Conservation (phyloP, 2,797 vertebrate genomes). For the Eurystomus glaucurus region DNA sequence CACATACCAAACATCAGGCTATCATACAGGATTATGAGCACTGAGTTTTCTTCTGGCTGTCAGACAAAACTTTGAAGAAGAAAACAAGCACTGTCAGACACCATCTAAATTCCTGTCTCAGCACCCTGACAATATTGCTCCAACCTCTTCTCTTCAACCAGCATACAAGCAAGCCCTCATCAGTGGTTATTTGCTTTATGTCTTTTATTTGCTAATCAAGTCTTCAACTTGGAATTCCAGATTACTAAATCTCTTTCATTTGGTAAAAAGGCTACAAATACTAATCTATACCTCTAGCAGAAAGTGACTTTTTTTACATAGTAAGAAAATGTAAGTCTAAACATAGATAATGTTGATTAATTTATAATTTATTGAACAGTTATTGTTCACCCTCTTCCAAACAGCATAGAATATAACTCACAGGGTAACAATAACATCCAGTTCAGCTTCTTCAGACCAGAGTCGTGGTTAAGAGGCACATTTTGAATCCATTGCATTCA, state of each 20-base stretch:
- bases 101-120: not conserved
- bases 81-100: not conserved
- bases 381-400: not conserved
- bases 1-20: not conserved
- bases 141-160: not conserved
- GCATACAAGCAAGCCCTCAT: not conserved
- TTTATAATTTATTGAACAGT: not conserved
- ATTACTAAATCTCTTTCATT: not conserved
- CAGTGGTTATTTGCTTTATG: not conserved
- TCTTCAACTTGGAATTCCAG: not conserved
- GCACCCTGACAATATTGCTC: not conserved
- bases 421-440: not conserved
- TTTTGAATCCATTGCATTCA: not conserved
- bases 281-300: not conserved
- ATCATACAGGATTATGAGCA: accelerated
- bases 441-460: not conserved
- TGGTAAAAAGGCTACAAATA: not conserved
- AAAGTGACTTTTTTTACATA: not conserved
- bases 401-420: accelerated
- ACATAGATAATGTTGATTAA: not conserved
- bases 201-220: not conserved
- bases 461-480: not conserved
- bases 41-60: not conserved
- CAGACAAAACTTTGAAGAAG: not conserved
- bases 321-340: not conserved